Base-by-base conservation (phyloP, 2,888 invertebrate genomes). In the Exephanes ischioxanthus region DNA sequence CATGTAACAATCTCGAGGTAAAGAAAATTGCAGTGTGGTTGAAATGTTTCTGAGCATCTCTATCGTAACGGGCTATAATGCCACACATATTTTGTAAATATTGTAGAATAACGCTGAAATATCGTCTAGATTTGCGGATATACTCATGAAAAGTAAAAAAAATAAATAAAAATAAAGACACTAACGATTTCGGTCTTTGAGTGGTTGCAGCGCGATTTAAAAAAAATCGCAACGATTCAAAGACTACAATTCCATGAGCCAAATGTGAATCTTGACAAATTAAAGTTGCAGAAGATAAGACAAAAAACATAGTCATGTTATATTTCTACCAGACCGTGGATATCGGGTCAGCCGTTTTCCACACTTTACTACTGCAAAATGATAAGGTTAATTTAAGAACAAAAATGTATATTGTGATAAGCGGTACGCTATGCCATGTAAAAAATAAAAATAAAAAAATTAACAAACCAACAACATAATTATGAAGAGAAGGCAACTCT, bases 381-480 rank as follows among this genome's bases (percentile, higher is more conserved):
- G 22, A 58, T 84, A 78, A 80, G 51, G 14, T 80, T 86, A 84
- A 81, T 85, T 86, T 86, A 89, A 88, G 84, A 72, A 87, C 78
- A 79, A 66, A 88, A 86, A 86, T 90, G 89, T 91, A 90, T 90
- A 91, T 92, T 91, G 91, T 91, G 91, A 91, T 91, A 91, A 90
- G 90, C 88, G 87, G 89, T 80, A 86, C 89, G 88, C 89, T 89
- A 89, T 86, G 90, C 90, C 89, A 89, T 92, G 90, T 92, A 90
- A 90, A 48, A 90, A 90, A 91, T 88, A 71, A 85, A 66, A 77
- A 51, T 30, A 26, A 80, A 72, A 73, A 73, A 80, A 37, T 70
- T 70, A 72, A 75, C 30, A 71, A 63, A 37, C 6, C 14, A 67
- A 37, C 11, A 67, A 33, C 26, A 53, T 53, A 22, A 71, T 45